Conservation (phyloP, 2,113 vertebrate species). For the Mesocricetus auratus region DNA sequence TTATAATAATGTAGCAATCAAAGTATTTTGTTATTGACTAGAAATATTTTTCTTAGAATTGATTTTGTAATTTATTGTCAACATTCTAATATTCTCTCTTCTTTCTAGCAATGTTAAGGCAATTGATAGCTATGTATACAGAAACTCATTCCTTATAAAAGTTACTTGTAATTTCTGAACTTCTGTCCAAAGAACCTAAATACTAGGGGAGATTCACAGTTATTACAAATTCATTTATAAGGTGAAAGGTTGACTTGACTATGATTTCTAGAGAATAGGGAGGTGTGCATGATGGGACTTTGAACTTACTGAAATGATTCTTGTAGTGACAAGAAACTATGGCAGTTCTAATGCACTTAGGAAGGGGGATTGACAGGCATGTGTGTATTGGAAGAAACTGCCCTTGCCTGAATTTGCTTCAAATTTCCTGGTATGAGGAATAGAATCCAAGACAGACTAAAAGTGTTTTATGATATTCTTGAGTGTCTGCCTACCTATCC, state of each 20-base stretch:
- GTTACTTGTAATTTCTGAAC: neutral
- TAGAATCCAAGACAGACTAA: neutral
- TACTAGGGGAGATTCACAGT: neutral
- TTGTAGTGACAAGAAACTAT: neutral
- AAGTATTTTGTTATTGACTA: neutral
- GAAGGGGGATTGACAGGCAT: neutral
- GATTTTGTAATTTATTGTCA: neutral
- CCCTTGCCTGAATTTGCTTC: neutral
- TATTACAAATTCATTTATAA: neutral
- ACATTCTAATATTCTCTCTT: neutral
- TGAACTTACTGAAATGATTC: neutral
- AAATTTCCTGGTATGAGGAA: neutral
- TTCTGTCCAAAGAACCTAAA: neutral
- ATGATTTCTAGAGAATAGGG: neutral
- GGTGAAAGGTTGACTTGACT: neutral
- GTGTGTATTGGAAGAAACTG: neutral
- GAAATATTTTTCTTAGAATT: neutral
- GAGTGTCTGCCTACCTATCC: neutral
- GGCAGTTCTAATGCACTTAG: neutral
- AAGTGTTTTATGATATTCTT: neutral
- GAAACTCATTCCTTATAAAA: neutral
- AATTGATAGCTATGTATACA: neutral
- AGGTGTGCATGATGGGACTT: neutral
- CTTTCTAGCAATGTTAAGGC: neutral
- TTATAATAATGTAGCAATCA: neutral